Conservation (phyloP, 2,888 invertebrate species). For the Phyllotreta striolata region DNA sequence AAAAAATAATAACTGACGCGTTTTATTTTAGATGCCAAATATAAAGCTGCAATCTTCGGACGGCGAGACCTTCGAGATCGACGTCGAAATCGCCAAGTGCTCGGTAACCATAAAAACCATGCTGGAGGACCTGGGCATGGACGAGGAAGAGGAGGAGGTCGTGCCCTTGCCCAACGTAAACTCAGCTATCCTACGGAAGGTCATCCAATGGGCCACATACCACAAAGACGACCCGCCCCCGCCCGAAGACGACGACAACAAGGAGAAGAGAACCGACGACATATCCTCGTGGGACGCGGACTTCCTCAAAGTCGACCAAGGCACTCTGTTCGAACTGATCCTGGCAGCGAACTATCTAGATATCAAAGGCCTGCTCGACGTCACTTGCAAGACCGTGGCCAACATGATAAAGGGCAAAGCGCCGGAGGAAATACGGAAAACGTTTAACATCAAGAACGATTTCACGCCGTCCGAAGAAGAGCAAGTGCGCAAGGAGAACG, state of each 20-base stretch:
- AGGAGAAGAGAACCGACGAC: conserved; percentile 98
- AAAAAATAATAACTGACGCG: conserved; percentile 9
- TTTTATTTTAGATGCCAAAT: conserved; percentile 79
- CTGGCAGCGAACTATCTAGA: conserved; percentile 97
- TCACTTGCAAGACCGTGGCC: conserved; percentile 97
- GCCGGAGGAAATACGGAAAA: conserved; percentile 96
- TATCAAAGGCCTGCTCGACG: conserved; percentile 93
- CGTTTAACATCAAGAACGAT: conserved; percentile 97
- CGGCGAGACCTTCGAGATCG: conserved; percentile 94
- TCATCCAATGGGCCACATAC: conserved; percentile 91
- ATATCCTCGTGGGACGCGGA: conserved; percentile 99
- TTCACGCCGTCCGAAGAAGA: conserved; percentile 97
- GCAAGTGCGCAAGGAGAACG: conserved; percentile 95
- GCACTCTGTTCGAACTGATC: conserved; percentile 94
- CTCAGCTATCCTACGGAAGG: conserved; percentile 94
- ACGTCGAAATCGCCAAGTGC: conserved; percentile 96
- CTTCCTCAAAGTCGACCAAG: conserved; percentile 98
- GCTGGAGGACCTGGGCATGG: conserved; percentile 93
- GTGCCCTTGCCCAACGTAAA: conserved; percentile 98
- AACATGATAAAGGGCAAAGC: conserved; percentile 99
- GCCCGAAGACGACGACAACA: conserved; percentile 96
- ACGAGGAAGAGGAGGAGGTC: conserved; percentile 92
- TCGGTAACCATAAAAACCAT: conserved; percentile 98
- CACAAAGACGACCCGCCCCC: conserved; percentile 96
- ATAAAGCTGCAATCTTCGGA: conserved; percentile 96